Percentiles rank a stretch among this genome's conserved stretches.
These are phyloP conservation scores for Zaprionus nigranus DNA, from an alignment of 1,140 invertebrate genomes.

Conservation along the genomic window DNA sequence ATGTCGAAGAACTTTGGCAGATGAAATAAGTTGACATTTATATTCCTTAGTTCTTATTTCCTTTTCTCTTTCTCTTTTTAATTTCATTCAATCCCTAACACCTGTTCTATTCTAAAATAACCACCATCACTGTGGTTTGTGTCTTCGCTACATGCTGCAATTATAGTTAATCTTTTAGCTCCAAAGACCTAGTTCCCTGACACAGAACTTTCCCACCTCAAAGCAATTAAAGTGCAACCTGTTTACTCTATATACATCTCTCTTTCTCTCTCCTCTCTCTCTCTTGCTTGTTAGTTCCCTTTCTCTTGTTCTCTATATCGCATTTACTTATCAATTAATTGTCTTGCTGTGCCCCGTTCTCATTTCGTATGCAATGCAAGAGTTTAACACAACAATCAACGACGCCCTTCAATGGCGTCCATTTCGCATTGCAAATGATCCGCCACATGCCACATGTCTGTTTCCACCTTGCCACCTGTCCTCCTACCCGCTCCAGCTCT, in stretches of 20 bases:
- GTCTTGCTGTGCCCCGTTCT: conserved; percentile 30
- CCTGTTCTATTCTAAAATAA: not conserved
- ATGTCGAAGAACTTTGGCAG: too few relatives aligned
- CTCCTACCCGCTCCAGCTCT: not conserved
- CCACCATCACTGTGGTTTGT: conserved; percentile 3
- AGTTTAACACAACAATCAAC: conserved; percentile 75
- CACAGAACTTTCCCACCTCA: conserved; percentile 14
- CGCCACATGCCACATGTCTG: conserved; percentile 5
- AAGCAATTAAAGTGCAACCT: conserved; percentile 13
- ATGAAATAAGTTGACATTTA: not conserved
- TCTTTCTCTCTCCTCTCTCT: conserved; percentile 19
- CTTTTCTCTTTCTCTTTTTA: not conserved
- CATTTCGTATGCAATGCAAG: conserved; percentile 64
- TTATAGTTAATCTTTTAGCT: conserved; percentile 15
- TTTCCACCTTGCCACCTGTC: not conserved
- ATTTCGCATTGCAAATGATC: conserved; percentile 65
- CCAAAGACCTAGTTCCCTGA: conserved; percentile 25
- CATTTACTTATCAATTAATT: conserved; percentile 50
- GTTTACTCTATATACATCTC: conserved; percentile 7
- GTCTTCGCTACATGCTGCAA: conserved; percentile 7
- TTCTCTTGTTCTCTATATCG: conserved; percentile 17
- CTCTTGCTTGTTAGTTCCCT: conserved; percentile 6
- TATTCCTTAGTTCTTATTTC: not conserved
- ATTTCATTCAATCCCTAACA: not conserved
- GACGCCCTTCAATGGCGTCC: conserved; percentile 53